Conservation (phyloP, 2,113 vertebrate genomes). For the Callipepla squamata region DNA sequence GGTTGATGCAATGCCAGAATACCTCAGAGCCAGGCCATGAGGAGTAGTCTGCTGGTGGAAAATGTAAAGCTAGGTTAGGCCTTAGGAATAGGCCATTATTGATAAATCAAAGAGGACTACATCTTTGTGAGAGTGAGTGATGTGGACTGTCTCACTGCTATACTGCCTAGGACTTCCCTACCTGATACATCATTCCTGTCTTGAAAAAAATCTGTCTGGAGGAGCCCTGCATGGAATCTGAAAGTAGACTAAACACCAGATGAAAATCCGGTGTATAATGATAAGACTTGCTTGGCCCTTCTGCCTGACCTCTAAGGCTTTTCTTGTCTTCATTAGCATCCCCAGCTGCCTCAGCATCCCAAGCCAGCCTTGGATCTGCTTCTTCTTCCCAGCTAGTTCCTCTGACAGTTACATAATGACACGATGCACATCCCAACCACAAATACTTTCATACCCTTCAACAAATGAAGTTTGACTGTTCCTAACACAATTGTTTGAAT, state of each 20-base stretch:
- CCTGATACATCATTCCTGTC: not conserved
- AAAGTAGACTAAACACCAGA: not conserved
- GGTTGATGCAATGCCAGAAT: not conserved
- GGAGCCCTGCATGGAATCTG: not conserved
- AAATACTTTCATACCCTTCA: not conserved
- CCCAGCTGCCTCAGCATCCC: not conserved
- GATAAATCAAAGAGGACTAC: not conserved
- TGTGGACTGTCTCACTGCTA: not conserved
- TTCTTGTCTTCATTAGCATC: not conserved
- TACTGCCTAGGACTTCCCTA: not conserved
- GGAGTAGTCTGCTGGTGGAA: accelerated
- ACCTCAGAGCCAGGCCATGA: not conserved
- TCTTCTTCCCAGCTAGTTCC: not conserved
- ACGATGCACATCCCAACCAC: not conserved
- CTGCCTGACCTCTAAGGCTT: not conserved
- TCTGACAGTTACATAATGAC: not conserved
- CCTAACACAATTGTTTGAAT: not conserved
- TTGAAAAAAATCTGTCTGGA: not conserved
- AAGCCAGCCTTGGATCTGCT: not conserved
- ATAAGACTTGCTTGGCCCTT: not conserved
- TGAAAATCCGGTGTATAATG: not conserved
- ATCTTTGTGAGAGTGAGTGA: not conserved
- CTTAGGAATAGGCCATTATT: accelerated
- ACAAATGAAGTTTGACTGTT: not conserved
- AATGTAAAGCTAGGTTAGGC: accelerated